phyloP scores from a whole-genome alignment of 2,888 invertebrate genomes.

The Alloplasta piceator region DNA sequence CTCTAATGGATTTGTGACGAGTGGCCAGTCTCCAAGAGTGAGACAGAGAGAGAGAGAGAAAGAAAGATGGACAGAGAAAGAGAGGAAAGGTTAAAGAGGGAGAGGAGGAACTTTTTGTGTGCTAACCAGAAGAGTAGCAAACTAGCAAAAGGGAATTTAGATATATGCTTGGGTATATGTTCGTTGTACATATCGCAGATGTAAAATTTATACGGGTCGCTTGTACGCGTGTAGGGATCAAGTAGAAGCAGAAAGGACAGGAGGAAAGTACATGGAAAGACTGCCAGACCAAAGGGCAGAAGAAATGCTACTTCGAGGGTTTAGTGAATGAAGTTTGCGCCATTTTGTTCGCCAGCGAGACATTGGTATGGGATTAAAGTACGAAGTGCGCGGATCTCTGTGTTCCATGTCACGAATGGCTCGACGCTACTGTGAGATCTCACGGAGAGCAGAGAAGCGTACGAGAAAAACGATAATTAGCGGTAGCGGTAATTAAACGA shows the following conservation, averaged over 20 bases:
- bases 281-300: too few species aligned
- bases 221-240: constrained; percentile 43
- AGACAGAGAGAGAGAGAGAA: constrained; percentile 12
- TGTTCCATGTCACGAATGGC: constrained; percentile 63
- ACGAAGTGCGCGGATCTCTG: constrained; percentile 46
- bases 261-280: too few species aligned
- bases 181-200: constrained; percentile 28
- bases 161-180: not conserved
- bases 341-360: too few species aligned
- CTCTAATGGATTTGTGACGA: constrained; percentile 68
- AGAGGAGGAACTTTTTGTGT: constrained; percentile 37
- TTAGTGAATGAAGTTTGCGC: too few species aligned
- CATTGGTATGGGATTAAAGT: constrained; percentile 5
- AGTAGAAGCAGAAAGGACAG: constrained; percentile 22
- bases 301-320: too few species aligned
- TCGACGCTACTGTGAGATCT: constrained; percentile 37
- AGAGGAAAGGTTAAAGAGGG: constrained; percentile 16
- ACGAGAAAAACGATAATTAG: constrained; percentile 74
- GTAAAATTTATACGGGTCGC: constrained; percentile 44
- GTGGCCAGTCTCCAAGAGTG: constrained; percentile 44
- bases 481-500: constrained; percentile 75
- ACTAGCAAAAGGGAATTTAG: constrained; percentile 29
- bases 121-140: constrained; percentile 44
- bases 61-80: not conserved
- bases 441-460: constrained; percentile 32